Evolutionary conservation across 2,113 vertebrate genomes (phyloP).

Genomic region (Bubo scandiacus): DNA sequence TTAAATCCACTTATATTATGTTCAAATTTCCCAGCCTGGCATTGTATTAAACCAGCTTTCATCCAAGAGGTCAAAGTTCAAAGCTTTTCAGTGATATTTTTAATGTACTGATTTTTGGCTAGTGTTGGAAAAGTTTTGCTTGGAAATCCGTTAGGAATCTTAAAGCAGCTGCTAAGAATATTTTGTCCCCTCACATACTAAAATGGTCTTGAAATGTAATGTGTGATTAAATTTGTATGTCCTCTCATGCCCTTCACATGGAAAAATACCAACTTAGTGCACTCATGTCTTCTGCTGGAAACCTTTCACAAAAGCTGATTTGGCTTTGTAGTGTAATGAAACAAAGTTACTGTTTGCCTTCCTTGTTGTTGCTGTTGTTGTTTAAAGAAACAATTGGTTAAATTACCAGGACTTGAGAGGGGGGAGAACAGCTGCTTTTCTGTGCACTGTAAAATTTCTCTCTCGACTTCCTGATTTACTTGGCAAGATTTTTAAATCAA

Average conservation of each 20-base stretch:
- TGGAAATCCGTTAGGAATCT: constrained; percentile 12
- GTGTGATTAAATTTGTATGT: constrained; percentile 45
- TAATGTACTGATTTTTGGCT: not conserved
- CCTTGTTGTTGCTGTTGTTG: not conserved
- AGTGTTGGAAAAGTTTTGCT: constrained; percentile 12
- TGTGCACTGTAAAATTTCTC: constrained; percentile 49
- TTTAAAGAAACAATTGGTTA: constrained; percentile 58
- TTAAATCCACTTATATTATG: not conserved
- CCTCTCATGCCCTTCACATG: constrained; percentile 33
- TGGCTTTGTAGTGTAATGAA: constrained; percentile 32
- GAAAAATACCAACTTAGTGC: constrained; percentile 18
- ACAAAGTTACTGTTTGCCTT: constrained; percentile 12
- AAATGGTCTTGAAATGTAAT: constrained; percentile 44
- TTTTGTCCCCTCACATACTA: constrained; percentile 35
- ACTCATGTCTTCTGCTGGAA: constrained; percentile 6
- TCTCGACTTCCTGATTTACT: constrained; percentile 58
- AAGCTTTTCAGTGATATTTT: not conserved
- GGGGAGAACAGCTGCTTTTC: constrained; percentile 55
- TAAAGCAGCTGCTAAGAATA: constrained; percentile 40
- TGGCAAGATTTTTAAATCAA: constrained; percentile 63
- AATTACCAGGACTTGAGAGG: constrained; percentile 24
- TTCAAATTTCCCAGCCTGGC: not conserved
- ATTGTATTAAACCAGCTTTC: not conserved
- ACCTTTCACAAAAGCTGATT: not conserved
- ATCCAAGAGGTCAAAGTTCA: not conserved